Evolutionary conservation across 92 coral and sea anemone species (phyloP).

Genomic region (Plumapathes pennacea): DNA sequence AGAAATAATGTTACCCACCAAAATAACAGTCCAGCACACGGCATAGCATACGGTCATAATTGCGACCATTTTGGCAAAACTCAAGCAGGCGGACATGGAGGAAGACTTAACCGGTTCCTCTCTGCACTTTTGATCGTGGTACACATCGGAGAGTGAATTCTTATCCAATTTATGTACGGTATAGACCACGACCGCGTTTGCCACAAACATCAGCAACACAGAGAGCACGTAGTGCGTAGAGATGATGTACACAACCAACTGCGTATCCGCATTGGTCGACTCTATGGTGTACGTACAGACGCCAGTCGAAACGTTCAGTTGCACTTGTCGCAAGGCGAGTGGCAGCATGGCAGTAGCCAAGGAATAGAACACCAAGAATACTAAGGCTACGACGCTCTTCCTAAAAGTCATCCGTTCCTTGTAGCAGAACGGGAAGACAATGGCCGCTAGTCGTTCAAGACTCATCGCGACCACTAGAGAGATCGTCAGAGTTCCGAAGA

Average conservation of each 20-base stretch:
- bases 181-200: conserved; percentile 69
- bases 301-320: conserved; percentile 76
- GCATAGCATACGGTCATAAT: conserved; percentile 78
- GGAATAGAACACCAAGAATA: conserved; percentile 54
- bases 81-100: conserved; percentile 64
- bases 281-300: conserved; percentile 71
- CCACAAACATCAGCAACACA: conserved; percentile 56
- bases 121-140: conserved; percentile 31
- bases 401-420: conserved; percentile 76
- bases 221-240: conserved; percentile 66
- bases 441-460: conserved; percentile 73
- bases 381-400: conserved; percentile 50
- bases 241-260: conserved; percentile 58
- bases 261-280: conserved; percentile 68
- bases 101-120: conserved; percentile 27
- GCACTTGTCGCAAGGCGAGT: conserved; percentile 46
- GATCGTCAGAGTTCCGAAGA: conserved; percentile 80
- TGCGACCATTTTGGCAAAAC: conserved; percentile 90
- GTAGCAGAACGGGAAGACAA: conserved; percentile 82
- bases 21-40: conserved; percentile 77
- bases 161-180: conserved; percentile 73
- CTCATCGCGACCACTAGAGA: conserved; percentile 85
- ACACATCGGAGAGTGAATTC: conserved; percentile 74
- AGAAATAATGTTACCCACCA: conserved; percentile 58
- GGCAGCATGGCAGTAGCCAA: conserved; percentile 58